These are phyloP conservation scores for Myotis lucifugus DNA, from an alignment of 2,113 vertebrate genomes.

Conservation along the genomic window DNA sequence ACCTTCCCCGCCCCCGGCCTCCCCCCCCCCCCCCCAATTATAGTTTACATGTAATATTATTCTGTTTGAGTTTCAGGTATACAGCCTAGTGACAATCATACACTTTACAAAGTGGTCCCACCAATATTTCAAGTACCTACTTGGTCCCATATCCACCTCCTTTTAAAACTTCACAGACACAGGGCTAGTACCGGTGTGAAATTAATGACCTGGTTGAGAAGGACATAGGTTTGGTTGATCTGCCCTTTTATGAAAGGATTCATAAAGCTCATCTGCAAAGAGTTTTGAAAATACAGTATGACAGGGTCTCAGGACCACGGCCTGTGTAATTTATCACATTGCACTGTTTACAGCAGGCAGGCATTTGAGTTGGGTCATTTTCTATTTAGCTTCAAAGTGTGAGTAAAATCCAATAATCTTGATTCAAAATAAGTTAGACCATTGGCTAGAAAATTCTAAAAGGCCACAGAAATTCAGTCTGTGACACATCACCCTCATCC, in stretches of 20 bases:
- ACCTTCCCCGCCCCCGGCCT: neutral
- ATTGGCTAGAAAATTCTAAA: constrained; percentile 26
- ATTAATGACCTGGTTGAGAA: neutral
- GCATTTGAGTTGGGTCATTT: neutral
- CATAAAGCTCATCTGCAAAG: neutral
- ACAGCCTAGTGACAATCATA: neutral
- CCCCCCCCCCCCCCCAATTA: neutral
- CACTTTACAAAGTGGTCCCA: neutral
- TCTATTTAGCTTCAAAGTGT: neutral
- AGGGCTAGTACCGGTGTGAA: neutral
- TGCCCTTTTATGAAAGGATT: neutral
- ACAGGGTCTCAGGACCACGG: neutral
- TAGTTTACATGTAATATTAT: neutral
- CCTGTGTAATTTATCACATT: neutral
- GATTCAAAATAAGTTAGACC: constrained; percentile 14
- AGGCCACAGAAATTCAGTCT: constrained; percentile 4
- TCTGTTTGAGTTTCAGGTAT: neutral
- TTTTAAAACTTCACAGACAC: neutral
- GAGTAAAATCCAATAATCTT: neutral
- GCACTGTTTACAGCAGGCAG: neutral
- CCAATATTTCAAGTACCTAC: neutral
- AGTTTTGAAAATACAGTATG: constrained; percentile 5
- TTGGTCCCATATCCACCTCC: neutral
- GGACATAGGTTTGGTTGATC: neutral
- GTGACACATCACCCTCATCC: neutral